phyloP scores from a whole-genome alignment of 2,797 vertebrate genomes.

The Echeneis naucrates region DNA sequence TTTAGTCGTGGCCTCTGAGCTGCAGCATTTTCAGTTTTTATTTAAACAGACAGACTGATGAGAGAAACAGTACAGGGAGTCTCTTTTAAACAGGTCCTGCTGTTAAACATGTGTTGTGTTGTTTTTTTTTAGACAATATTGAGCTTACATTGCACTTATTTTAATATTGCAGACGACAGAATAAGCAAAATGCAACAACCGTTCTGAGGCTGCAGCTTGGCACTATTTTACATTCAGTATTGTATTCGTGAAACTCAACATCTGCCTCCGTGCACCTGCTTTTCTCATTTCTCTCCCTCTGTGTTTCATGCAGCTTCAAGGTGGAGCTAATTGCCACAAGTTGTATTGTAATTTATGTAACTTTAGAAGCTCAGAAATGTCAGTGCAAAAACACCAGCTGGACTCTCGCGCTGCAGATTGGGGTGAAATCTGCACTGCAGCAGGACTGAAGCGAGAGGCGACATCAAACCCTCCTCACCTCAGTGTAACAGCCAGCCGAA shows the following conservation, averaged over 20 bases:
- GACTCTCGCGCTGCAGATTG: constrained; percentile 13
- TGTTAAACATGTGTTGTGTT: constrained; percentile 49
- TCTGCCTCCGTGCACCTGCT: constrained; percentile 40
- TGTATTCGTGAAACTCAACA: constrained; percentile 25
- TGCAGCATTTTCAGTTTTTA: constrained; percentile 53
- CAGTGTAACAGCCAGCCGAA: background rate
- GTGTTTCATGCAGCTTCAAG: constrained; percentile 14
- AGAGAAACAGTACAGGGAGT: constrained; percentile 14
- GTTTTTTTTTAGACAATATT: constrained; percentile 62
- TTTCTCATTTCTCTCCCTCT: constrained; percentile 34
- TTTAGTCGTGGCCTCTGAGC: constrained; percentile 34
- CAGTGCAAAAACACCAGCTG: constrained; percentile 11
- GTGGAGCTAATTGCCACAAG: constrained; percentile 13
- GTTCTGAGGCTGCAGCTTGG: constrained; percentile 43
- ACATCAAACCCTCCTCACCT: background rate
- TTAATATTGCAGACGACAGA: constrained; percentile 48
- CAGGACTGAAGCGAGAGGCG: background rate
- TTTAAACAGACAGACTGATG: constrained; percentile 56
- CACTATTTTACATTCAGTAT: constrained; percentile 51
- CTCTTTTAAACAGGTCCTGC: constrained; percentile 55
- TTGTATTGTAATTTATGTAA: constrained; percentile 22
- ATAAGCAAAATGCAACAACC: constrained; percentile 33
- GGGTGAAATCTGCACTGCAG: constrained; percentile 35
- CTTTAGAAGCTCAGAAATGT: constrained; percentile 13
- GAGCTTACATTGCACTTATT: constrained; percentile 53